A percentile compares a stretch with the other conserved stretches of the same genome.
These are phyloP conservation scores for Clupea harengus DNA, from an alignment of 2,113 vertebrate genomes.

Conservation along the genomic window DNA sequence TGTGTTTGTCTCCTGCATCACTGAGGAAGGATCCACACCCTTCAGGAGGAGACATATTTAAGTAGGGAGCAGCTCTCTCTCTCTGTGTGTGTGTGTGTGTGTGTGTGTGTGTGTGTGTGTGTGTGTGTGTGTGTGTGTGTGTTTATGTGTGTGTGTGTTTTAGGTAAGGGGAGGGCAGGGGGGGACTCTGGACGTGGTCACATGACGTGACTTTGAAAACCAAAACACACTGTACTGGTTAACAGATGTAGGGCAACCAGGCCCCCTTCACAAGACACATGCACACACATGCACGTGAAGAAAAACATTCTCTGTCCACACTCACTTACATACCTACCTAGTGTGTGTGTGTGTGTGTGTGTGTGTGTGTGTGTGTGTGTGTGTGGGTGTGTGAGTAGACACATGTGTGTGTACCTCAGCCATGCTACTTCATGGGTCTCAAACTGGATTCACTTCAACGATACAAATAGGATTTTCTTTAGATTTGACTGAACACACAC, in stretches of 20 bases:
- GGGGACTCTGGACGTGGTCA: not conserved
- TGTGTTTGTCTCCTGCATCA: not conserved
- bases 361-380: too few relatives aligned
- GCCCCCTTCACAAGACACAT: not conserved
- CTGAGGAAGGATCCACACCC: constrained; percentile 13
- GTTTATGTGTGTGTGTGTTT: too few relatives aligned
- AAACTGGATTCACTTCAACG: not conserved
- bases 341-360: not conserved
- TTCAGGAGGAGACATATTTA: constrained; percentile 35
- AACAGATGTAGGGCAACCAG: constrained; percentile 25
- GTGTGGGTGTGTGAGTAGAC: not conserved
- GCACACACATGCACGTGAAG: too few relatives aligned
- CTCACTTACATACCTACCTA: not conserved
- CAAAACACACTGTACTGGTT: not conserved
- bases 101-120: not conserved
- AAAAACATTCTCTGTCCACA: not conserved
- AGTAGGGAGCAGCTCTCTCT: constrained; percentile 20
- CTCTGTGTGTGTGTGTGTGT: not conserved
- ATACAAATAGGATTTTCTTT: not conserved
- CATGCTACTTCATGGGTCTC: not conserved
- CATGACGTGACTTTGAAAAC: not conserved
- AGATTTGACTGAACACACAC: not conserved
- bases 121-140: not conserved
- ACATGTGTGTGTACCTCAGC: not conserved
- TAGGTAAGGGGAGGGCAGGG: too few relatives aligned